A percentile compares a stretch with the other conserved stretches of the same genome.
Conservation (phyloP, 2,113 vertebrate species). For the Apistogramma diplotaenia region DNA sequence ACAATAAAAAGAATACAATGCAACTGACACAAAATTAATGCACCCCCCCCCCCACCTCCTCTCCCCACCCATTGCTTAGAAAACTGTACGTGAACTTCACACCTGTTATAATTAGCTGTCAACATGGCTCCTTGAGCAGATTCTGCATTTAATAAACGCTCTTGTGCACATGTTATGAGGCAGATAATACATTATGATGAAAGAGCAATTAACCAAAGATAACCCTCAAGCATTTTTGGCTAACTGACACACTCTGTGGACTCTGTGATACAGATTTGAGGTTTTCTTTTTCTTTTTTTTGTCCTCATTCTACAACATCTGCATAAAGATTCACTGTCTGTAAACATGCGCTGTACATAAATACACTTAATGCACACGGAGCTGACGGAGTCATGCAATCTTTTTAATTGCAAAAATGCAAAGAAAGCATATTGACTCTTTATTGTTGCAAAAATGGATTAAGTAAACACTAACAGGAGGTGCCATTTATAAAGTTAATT, state of each 20-base stretch:
- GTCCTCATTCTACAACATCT: background rate
- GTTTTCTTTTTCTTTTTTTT: background rate
- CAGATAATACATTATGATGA: constrained; percentile 36
- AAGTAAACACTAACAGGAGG: background rate
- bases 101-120: constrained; percentile 58
- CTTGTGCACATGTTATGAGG: constrained; percentile 35
- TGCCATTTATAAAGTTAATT: background rate
- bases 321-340: background rate
- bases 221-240: constrained; percentile 6
- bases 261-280: background rate
- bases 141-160: constrained; percentile 47
- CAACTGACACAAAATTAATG: constrained; percentile 35
- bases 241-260: background rate
- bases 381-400: background rate
- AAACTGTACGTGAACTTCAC: constrained; percentile 27
- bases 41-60: background rate
- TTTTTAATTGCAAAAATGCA: background rate
- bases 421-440: background rate
- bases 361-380: background rate
- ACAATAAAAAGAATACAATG: constrained; percentile 8
- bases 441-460: background rate
- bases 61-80: constrained; percentile 19
- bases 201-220: constrained; percentile 57
- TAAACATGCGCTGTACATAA: background rate
- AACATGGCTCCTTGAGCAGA: constrained; percentile 32